Base-by-base conservation (phyloP, 2,888 invertebrate species). In the Ceratothoa steindachneri region DNA sequence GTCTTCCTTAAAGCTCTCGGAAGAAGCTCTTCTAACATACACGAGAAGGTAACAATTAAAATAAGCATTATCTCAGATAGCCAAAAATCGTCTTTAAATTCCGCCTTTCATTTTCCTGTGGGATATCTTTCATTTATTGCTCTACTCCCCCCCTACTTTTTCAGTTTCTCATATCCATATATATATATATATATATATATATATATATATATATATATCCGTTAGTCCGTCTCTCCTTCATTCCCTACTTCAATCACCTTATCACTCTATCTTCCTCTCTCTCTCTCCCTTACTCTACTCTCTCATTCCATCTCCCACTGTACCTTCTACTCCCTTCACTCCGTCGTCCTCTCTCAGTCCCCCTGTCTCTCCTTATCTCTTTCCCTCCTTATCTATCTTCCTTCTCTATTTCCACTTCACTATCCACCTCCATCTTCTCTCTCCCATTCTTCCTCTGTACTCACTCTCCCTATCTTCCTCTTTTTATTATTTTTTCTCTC, bases 401-500 rank as follows among this genome's bases (percentile, higher is more conserved):
- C 41, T 41, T 30, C 19, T 30, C 60, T 31, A 30, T 24, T 71
- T 31, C 64, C 60, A 30, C 64, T 64, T 24, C 31, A 30, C 31
- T 31, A 64, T 64, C 64, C 64, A 64, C 71, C 64, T 64, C 64
- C 64, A 30, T 30, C 60, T 22, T 70, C 64, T 28, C 55, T 24
- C 19, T 24, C 53, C 53, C 24, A 19, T 12, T 41, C 41, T 41
- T 9, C 15, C 5, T 41, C 5, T 41, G 15, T 41, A 41, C 15
- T 41, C 41, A 9, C 41, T 41, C 41, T 41, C 41, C 15, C 41
- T 41, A 5, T 41, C 55, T 30, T 30, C 60, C 64, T 64, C 31
- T 71, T 31, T 71, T 29, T 64, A 30, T 64, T 24, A 31, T 41
- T 64, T 31, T 71, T 64, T 71, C 64, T 71, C 71, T 71, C 71